phyloP scores from a whole-genome alignment of 2,113 vertebrate genomes.

The Lepus europaeus region DNA sequence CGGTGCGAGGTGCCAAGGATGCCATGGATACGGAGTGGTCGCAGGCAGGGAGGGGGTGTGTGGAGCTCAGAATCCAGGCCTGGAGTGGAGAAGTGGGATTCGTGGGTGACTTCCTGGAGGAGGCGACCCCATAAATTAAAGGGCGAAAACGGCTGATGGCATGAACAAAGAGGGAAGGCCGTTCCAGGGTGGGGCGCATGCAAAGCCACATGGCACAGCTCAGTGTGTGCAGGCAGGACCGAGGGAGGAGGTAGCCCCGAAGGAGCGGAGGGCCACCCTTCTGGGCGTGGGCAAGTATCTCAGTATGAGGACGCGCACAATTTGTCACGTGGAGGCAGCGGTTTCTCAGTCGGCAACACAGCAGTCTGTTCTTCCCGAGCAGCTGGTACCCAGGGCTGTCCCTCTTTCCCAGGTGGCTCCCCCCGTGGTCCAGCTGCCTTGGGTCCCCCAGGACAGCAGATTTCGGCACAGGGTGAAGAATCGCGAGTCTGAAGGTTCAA shows the following conservation, averaged over 20 bases:
- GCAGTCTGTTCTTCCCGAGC: background rate
- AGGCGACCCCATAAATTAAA: background rate
- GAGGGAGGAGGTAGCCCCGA: background rate
- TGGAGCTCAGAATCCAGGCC: background rate
- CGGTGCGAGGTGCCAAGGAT: background rate
- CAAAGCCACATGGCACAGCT: background rate
- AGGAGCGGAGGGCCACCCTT: background rate
- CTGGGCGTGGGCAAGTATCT: background rate
- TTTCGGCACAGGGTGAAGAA: background rate
- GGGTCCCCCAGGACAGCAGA: background rate
- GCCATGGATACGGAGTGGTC: background rate
- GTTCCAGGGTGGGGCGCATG: rapidly evolving
- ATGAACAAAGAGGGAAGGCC: background rate
- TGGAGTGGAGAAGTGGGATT: background rate
- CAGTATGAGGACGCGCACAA: background rate
- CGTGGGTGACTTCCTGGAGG: background rate
- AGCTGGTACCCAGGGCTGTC: background rate
- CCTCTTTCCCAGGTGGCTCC: background rate
- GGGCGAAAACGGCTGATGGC: background rate
- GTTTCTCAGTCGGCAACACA: background rate
- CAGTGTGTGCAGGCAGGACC: background rate
- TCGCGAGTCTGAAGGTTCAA: background rate
- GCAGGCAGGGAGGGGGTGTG: no score
- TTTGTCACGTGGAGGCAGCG: background rate
- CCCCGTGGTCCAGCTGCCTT: background rate